Percentiles rank a stretch among this genome's conserved stretches.
These are phyloP conservation scores for Cyprinodon tularosa DNA, from an alignment of 2,113 vertebrate species.

Conservation along the genomic window DNA sequence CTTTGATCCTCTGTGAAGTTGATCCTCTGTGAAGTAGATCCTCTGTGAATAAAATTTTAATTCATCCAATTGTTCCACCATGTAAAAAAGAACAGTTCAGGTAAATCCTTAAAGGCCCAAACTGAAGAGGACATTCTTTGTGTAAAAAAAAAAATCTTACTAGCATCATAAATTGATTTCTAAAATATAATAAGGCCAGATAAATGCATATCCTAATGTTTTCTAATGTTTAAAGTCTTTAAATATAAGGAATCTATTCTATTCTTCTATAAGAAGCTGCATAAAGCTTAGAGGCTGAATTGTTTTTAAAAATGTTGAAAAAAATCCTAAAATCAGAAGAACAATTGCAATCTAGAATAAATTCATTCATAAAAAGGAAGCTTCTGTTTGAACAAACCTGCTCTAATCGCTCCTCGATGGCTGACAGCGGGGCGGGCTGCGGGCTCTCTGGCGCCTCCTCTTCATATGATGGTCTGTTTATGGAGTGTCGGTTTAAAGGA, in stretches of 20 bases:
- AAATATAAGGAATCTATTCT: not conserved
- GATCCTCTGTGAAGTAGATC: too few species aligned
- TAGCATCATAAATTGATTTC: not conserved
- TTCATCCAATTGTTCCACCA: not conserved
- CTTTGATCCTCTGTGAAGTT: too few species aligned
- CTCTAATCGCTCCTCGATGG: constrained; percentile 75
- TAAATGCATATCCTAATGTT: not conserved
- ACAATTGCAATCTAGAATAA: not conserved
- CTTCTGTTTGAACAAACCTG: constrained; percentile 60
- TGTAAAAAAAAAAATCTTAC: not conserved
- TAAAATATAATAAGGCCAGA: not conserved
- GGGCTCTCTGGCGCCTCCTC: constrained; percentile 41
- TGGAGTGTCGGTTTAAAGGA: constrained; percentile 35
- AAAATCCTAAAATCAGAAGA: not conserved
- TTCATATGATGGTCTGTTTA: constrained; percentile 12
- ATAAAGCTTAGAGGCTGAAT: not conserved
- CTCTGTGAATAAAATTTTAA: too few species aligned
- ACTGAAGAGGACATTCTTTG: not conserved
- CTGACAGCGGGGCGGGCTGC: constrained; percentile 57
- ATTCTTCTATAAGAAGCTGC: not conserved
- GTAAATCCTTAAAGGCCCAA: not conserved
- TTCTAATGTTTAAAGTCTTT: not conserved
- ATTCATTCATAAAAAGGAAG: not conserved
- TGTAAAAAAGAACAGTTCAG: not conserved
- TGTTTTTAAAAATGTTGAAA: not conserved